Evolutionary conservation across 1,140 invertebrate genomes (phyloP).

Genomic region (Calliopsis andreniformis): DNA sequence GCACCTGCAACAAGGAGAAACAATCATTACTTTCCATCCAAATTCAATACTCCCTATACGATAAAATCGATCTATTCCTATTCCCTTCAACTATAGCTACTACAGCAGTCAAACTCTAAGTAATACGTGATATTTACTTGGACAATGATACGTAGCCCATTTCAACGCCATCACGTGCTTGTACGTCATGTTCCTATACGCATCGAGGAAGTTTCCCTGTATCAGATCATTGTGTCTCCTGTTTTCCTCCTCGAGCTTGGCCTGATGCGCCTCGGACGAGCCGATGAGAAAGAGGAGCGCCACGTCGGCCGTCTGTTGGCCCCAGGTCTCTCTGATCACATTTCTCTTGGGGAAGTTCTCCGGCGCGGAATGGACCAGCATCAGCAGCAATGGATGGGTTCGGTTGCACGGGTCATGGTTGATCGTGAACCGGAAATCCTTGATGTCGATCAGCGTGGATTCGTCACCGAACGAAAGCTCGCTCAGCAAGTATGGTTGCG

Average conservation of each 20-base stretch:
- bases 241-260: slow-evolving; percentile 84
- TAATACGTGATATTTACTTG: slow-evolving; percentile 76
- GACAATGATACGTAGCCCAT: slow-evolving; percentile 88
- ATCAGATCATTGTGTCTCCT: slow-evolving; percentile 86
- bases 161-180: slow-evolving; percentile 93
- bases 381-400: slow-evolving; percentile 81
- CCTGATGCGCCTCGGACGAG: slow-evolving; percentile 80
- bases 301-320: slow-evolving; percentile 74
- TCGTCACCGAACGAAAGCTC: slow-evolving; percentile 75
- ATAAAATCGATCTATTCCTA: no score
- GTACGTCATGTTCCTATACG: slow-evolving; percentile 92
- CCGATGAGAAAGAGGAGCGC: slow-evolving; percentile 88
- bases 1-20: slow-evolving; percentile 78
- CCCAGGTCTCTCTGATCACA: slow-evolving; percentile 87
- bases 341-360: slow-evolving; percentile 83
- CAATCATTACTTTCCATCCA: neutral
- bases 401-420: slow-evolving; percentile 81
- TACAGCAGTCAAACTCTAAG: no score
- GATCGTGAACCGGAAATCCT: slow-evolving; percentile 83
- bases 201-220: slow-evolving; percentile 90
- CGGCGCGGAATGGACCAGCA: slow-evolving; percentile 87
- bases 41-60: no score
- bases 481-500: slow-evolving; percentile 60
- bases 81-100: no score
- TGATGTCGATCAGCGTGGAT: slow-evolving; percentile 82